These are phyloP conservation scores for Capra hircus DNA, from an alignment of 2,113 vertebrate species.

Conservation along the genomic window DNA sequence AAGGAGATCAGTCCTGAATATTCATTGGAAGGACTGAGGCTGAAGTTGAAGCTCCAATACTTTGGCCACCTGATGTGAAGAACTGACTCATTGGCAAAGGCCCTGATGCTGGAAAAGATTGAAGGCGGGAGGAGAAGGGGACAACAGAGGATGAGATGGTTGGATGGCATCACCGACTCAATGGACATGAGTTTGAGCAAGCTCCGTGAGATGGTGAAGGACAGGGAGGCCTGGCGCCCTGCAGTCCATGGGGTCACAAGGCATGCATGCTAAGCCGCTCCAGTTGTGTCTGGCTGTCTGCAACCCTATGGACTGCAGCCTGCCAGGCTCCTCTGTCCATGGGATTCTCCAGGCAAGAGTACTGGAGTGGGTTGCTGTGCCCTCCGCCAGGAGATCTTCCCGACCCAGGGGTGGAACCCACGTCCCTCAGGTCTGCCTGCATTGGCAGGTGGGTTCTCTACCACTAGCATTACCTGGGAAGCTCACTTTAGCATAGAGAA, in stretches of 20 bases:
- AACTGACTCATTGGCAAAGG: background rate
- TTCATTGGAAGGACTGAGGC: background rate
- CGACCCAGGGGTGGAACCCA: fast-evolving
- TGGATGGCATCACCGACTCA: background rate
- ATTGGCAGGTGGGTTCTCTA: background rate
- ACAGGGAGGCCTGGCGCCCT: background rate
- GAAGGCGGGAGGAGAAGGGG: background rate
- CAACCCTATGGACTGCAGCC: background rate
- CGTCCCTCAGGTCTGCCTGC: background rate
- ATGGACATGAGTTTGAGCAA: background rate
- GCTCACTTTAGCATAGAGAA: background rate
- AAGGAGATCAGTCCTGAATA: background rate
- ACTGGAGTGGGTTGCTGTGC: background rate
- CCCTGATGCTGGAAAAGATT: background rate
- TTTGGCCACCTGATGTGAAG: background rate
- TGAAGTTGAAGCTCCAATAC: background rate
- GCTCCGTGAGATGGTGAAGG: background rate
- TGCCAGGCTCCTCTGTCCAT: background rate
- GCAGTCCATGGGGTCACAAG: background rate
- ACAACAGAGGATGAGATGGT: background rate
- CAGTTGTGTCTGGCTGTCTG: background rate
- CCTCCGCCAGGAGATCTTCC: background rate
- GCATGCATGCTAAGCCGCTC: fast-evolving
- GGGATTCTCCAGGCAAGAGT: background rate
- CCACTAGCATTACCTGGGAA: background rate